Base-by-base conservation (phyloP, 2,888 invertebrate genomes). In the Acrobasis consociella region DNA sequence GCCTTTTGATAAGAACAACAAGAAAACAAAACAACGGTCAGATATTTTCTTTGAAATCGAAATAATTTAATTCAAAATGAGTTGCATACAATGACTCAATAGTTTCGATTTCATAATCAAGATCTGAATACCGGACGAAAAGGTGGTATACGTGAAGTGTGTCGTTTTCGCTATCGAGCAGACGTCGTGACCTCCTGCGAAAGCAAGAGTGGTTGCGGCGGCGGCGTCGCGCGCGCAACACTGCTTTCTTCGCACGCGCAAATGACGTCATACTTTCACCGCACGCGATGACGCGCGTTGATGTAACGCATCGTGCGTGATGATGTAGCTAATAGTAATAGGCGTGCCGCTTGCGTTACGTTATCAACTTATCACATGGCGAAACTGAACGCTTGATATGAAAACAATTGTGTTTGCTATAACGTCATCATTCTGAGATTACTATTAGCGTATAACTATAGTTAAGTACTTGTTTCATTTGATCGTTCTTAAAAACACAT, bases 81-180 rank as follows among this genome's bases (percentile, higher is more conserved):
- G 42, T 56, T 56, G 11, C 56, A 76, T 46, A 72, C 79, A 76
- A 79, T 87, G 84, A 89, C 83, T 87, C 84, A 86, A 87, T 85
- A 80, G 81, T 83, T 85, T 83, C 83, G 81, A 83, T 89, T 87
- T 89, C 86, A 85, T 88, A 87, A 89, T 82, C 81, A 77, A 85
- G 85, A 85, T 86, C 86, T 85, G 84, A 86, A 88, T 89, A 86
- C 85, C 87, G 78, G 82, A 86, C 46, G 85, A 81, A 82, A 85
- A 83, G 85, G 85, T 76, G 75, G 75, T 77, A 78, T 80, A 81
- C 81, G 72, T 77, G 71, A 86, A 87, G 89, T 87, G 80, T 89
- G 91, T 83, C 87, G 82, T 89, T 91, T 90, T 91, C 91, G 88
- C 91, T 91, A 89, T 91, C 91, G 83, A 67, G 76, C 87, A 91